phyloP scores from a whole-genome alignment of 2,113 vertebrate species.

The Phalacrocorax brasilianus region DNA sequence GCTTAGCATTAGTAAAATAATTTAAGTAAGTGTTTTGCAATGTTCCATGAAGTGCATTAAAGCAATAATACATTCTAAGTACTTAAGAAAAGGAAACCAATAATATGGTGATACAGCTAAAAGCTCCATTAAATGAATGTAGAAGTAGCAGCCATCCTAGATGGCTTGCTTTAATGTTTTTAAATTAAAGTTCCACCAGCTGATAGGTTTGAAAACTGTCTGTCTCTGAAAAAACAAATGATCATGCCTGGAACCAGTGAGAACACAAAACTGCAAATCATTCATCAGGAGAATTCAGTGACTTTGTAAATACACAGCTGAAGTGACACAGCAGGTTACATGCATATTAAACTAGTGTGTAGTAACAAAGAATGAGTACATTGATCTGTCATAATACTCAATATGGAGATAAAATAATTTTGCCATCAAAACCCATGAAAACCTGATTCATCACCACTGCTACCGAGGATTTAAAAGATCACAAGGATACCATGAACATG shows the following conservation, averaged over 20 bases:
- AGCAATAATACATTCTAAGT: conserved; percentile 55
- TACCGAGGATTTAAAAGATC: background rate
- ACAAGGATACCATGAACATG: background rate
- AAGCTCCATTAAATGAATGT: conserved; percentile 37
- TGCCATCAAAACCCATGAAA: background rate
- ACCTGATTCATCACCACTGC: background rate
- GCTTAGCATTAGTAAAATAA: conserved; percentile 63
- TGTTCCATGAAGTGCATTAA: conserved; percentile 68
- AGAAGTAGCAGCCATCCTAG: background rate
- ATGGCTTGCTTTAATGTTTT: conserved; percentile 17
- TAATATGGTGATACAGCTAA: conserved; percentile 19
- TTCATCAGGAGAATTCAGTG: background rate
- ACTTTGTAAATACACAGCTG: background rate
- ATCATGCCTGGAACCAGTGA: background rate
- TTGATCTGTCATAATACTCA: background rate
- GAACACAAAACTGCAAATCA: background rate
- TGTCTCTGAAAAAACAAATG: background rate
- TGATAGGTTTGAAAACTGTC: background rate
- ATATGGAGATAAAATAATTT: background rate
- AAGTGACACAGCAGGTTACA: background rate
- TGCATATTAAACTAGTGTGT: background rate
- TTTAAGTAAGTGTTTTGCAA: conserved; percentile 60
- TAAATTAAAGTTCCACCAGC: conserved; percentile 22
- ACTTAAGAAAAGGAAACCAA: conserved; percentile 39
- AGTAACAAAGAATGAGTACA: background rate